These are phyloP conservation scores for Allobates femoralis DNA, from an alignment of 2,797 vertebrate species.

Conservation along the genomic window DNA sequence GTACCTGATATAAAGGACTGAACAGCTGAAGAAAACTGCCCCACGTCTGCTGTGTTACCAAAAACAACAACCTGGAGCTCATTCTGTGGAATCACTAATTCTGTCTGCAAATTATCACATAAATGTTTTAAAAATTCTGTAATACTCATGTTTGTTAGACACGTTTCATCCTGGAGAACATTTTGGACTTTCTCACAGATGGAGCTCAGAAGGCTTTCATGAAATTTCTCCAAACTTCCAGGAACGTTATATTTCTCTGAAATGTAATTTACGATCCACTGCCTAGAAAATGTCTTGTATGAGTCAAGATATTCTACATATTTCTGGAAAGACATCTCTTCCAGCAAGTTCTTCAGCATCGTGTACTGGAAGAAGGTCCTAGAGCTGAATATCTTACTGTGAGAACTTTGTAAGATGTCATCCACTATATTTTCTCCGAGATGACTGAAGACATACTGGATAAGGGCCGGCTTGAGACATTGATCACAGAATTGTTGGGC, in stretches of 20 bases:
- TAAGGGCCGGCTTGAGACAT: conserved; percentile 71
- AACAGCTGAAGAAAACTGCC: conserved; percentile 71
- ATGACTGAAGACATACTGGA: conserved; percentile 64
- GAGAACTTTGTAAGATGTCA: conserved; percentile 62
- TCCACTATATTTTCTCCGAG: conserved; percentile 72
- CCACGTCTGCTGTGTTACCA: conserved; percentile 71
- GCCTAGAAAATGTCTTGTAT: conserved; percentile 68
- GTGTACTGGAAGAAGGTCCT: conserved; percentile 65
- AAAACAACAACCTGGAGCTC: conserved; percentile 71
- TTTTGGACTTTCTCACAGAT: conserved; percentile 62
- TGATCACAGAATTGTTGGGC: conserved; percentile 65
- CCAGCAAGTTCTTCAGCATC: conserved; percentile 67
- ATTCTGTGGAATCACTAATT: conserved; percentile 69
- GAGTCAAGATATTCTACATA: not conserved
- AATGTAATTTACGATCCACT: conserved; percentile 66
- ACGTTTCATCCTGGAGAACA: conserved; percentile 25
- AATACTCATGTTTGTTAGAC: conserved; percentile 60
- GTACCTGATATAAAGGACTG: conserved; percentile 65
- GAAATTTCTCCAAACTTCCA: conserved; percentile 60
- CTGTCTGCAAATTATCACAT: conserved; percentile 71
- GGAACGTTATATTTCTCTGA: conserved; percentile 36
- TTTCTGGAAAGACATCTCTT: not conserved
- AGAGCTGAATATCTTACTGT: conserved; percentile 67
- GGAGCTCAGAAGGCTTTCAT: conserved; percentile 34
- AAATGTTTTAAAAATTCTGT: conserved; percentile 70